Evolutionary conservation across 1,140 invertebrate genomes (phyloP), one percentile per base, ranked within the genome.

Genomic region (Bombus consobrinus): DNA sequence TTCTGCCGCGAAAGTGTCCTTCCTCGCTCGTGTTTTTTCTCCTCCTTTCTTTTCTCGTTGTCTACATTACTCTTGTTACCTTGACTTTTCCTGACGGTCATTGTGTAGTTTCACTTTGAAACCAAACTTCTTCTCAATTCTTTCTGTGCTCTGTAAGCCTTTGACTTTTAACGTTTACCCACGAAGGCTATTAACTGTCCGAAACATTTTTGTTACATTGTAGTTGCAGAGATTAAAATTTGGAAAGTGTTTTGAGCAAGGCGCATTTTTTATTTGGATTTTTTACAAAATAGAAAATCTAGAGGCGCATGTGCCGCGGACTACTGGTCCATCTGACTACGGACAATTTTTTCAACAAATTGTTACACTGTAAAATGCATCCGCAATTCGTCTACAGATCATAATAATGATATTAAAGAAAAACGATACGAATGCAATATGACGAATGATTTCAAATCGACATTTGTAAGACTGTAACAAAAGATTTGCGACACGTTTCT

Each of bases 1-100:
- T 78, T 68, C 28, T 64, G 2, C 76, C 76, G 43, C 34, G 25
- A 69, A 69, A 86, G 15, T 78, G 77, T 79, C 76, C 74, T 81
- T 81, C 69, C 25, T 72, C 12, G 6, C 3, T 5, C 57, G 15
- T 34, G 13, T 73, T 81, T 80, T 80, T n/a, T 28, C 15, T 53
- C 25, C 8, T 13, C 47, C 10, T 47, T 62, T 47, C 59, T 64
- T 34, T 32, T 41, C 43, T 32, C 6, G 5, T 66, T 6, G 9
- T 34, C 2, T 34, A 6, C 0, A 15, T 37, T 15, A 5, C 2
- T 8, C 6, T 12, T 28, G 6, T 59, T 39, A 15, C 8, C 25
- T 59, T 39, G n/a, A 74, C 43, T 75, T 9, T 32, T n/a, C 5
- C 4, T 43, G 28, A 53, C 18, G 1, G 22, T 18, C 0, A 3